Conservation (phyloP, 2,888 invertebrate species). For the Peribatodes rhomboidaria region DNA sequence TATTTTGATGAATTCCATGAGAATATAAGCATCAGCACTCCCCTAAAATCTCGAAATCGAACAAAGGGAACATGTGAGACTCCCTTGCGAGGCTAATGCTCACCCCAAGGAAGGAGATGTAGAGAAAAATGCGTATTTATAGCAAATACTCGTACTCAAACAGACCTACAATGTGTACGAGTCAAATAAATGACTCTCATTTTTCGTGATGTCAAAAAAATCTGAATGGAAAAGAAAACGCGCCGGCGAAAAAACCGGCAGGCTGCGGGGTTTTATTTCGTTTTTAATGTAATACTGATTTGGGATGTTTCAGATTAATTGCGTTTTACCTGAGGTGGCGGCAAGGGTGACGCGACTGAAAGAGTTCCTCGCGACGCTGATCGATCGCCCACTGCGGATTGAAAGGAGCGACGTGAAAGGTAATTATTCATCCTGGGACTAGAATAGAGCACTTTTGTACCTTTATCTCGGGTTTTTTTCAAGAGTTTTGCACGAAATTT, state of each 20-base stretch:
- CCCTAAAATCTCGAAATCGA: conserved; percentile 85
- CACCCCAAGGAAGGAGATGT: conserved; percentile 85
- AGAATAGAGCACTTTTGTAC: conserved; percentile 86
- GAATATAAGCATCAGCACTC: conserved; percentile 82
- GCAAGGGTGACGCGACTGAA: conserved; percentile 84
- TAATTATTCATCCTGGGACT: conserved; percentile 86
- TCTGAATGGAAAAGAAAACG: conserved; percentile 86
- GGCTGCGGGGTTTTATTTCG: conserved; percentile 81
- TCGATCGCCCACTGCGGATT: conserved; percentile 83
- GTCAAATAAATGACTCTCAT: conserved; percentile 87
- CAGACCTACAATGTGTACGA: conserved; percentile 87
- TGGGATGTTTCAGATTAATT: conserved; percentile 86
- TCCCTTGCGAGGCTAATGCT: conserved; percentile 83
- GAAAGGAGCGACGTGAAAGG: conserved; percentile 86
- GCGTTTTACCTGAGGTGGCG: conserved; percentile 82
- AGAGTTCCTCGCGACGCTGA: conserved; percentile 85
- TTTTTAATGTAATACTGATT: conserved; percentile 86
- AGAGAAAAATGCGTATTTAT: conserved; percentile 87
- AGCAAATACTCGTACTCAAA: conserved; percentile 88
- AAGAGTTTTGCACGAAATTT: conserved; percentile 84
- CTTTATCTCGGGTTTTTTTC: conserved; percentile 84
- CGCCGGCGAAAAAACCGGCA: conserved; percentile 80
- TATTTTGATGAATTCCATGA: conserved; percentile 84
- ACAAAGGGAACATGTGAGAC: conserved; percentile 84
- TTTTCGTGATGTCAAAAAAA: conserved; percentile 87